These are phyloP conservation scores for Chloroclystis v-ata DNA, from an alignment of 2,888 invertebrate species.

Conservation along the genomic window DNA sequence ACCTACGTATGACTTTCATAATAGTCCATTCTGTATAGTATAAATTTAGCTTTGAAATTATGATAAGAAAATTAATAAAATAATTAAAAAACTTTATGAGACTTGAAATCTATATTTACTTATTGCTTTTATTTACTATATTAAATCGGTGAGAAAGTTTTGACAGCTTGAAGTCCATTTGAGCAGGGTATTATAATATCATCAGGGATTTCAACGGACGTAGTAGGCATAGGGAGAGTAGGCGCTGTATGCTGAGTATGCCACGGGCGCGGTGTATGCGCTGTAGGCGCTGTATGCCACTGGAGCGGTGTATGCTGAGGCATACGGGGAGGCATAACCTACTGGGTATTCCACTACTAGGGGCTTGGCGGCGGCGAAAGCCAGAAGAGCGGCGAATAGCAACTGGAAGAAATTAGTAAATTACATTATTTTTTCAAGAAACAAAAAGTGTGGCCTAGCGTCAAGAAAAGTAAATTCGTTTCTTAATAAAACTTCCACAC, in stretches of 20 bases:
- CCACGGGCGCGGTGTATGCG: conserved; percentile 44
- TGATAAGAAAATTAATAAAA: too few species aligned
- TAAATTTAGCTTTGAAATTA: too few species aligned
- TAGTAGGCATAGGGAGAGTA: conserved; percentile 62
- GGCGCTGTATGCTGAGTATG: conserved; percentile 52
- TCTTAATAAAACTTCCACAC: too few species aligned
- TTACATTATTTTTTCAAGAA: background rate
- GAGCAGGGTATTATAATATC: background rate
- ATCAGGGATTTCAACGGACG: conserved; percentile 42
- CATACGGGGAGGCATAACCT: conserved; percentile 66
- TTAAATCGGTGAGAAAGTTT: conserved; percentile 11
- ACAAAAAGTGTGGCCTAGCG: too few species aligned
- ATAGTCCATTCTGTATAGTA: background rate
- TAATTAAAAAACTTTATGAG: background rate
- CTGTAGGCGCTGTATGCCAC: conserved; percentile 55
- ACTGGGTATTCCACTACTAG: conserved; percentile 57
- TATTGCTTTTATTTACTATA: background rate
- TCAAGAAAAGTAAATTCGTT: too few species aligned
- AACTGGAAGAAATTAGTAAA: conserved; percentile 40
- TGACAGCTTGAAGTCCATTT: conserved; percentile 2
- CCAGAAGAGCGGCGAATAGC: conserved; percentile 73
- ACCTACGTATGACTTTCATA: conserved; percentile 2
- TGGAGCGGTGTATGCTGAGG: conserved; percentile 73
- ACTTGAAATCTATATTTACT: too few species aligned
- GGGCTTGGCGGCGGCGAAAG: conserved; percentile 73